Conservation (phyloP, 2,888 invertebrate species). For the Rhaphigaster nebulosa region DNA sequence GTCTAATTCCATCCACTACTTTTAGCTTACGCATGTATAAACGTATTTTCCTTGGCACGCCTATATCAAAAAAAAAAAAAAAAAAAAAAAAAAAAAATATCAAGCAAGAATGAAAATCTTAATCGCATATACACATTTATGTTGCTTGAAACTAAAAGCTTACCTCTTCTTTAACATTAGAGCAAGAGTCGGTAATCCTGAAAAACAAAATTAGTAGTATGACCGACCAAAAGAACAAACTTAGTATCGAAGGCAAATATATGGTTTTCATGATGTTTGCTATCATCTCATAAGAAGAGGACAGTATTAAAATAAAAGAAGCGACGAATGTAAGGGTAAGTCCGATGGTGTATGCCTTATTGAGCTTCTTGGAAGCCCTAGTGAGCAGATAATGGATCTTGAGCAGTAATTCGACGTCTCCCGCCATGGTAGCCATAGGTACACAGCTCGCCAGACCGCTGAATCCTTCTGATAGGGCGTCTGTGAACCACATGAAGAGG, state of each 20-base stretch:
- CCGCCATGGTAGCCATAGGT: background rate
- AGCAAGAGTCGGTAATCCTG: slow-evolving; percentile 19
- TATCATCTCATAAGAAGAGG: slow-evolving; percentile 19
- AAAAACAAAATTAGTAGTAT: background rate
- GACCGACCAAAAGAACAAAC: background rate
- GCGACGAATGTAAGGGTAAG: background rate
- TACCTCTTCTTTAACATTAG: background rate
- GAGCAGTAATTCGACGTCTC: background rate
- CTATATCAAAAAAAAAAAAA: too few relatives aligned
- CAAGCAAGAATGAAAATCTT: too few relatives aligned
- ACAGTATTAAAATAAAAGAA: background rate
- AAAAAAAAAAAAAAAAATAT: too few relatives aligned
- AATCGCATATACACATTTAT: too few relatives aligned
- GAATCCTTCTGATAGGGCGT: slow-evolving; percentile 16
- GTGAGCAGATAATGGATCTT: slow-evolving; percentile 20
- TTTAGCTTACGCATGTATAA: too few relatives aligned
- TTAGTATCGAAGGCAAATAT: background rate
- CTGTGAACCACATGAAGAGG: slow-evolving; percentile 11
- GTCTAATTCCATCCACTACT: too few relatives aligned
- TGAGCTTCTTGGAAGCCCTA: background rate
- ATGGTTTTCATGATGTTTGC: background rate
- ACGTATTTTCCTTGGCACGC: too few relatives aligned
- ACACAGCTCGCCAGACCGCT: background rate
- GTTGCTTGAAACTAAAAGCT: background rate
- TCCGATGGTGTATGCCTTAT: background rate